These are phyloP conservation scores for Cataglyphis altisquamis DNA, from an alignment of 2,888 invertebrate genomes.

Conservation along the genomic window DNA sequence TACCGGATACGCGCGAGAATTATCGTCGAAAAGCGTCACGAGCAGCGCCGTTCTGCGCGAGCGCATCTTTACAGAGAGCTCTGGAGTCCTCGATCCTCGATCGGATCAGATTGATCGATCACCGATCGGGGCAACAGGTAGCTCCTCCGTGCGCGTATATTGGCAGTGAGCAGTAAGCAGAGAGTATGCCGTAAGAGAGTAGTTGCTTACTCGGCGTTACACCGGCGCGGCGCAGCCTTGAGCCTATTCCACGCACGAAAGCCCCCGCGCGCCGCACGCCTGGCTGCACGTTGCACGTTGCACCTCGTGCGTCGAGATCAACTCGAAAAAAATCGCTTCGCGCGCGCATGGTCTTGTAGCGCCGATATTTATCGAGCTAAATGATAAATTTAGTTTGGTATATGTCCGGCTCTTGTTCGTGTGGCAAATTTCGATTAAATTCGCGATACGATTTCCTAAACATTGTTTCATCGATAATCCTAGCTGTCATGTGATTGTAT, in stretches of 20 bases:
- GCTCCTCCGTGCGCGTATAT: conserved; percentile 52
- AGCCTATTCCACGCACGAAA: conserved; percentile 86
- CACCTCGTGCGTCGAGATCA: conserved; percentile 70
- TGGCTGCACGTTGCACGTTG: conserved; percentile 82
- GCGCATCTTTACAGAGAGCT: conserved; percentile 55
- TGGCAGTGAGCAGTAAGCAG: conserved; percentile 67
- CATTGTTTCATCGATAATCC: background rate
- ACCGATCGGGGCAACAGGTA: conserved; percentile 72
- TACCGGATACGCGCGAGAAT: conserved; percentile 16
- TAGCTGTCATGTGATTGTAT: background rate
- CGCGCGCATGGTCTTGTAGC: conserved; percentile 51
- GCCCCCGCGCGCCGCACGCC: conserved; percentile 85
- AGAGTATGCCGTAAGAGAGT: conserved; percentile 64
- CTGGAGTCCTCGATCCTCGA: conserved; percentile 62
- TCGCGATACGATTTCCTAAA: background rate
- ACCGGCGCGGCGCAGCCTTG: conserved; percentile 85
- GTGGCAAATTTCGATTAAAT: background rate
- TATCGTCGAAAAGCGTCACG: background rate
- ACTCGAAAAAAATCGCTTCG: conserved; percentile 66
- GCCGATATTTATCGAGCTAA: conserved; percentile 54
- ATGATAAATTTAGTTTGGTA: conserved; percentile 61
- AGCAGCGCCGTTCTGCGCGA: conserved; percentile 63
- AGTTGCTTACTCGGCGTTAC: conserved; percentile 77
- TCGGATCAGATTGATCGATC: conserved; percentile 67
- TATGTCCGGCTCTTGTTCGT: background rate